Percentiles rank a stretch among this genome's conserved stretches.
Conservation (phyloP, 2,797 vertebrate species). For the Eospalax fontanierii region DNA sequence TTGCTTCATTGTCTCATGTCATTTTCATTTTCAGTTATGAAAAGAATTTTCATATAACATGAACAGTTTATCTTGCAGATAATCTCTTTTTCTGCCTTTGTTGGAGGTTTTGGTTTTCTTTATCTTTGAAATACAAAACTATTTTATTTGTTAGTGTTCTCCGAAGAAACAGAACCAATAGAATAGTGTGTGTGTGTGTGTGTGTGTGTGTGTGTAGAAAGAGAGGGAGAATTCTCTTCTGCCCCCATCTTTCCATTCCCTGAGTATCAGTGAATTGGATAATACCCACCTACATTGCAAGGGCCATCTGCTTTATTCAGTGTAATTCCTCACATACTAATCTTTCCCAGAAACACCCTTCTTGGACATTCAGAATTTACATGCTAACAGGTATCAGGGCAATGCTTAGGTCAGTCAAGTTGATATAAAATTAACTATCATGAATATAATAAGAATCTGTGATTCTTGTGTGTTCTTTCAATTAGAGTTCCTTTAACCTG, state of each 20-base stretch:
- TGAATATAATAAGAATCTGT: neutral
- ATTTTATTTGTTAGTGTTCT: neutral
- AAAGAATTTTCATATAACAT: constrained; percentile 69
- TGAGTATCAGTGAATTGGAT: too few relatives aligned
- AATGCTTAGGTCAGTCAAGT: neutral
- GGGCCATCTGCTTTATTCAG: neutral
- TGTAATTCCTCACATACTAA: neutral
- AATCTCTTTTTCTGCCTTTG: constrained; percentile 6
- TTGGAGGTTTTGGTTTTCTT: constrained; percentile 49
- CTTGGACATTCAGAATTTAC: neutral
- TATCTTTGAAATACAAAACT: constrained; percentile 52
- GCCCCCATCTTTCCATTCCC: too few relatives aligned
- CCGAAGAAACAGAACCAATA: neutral
- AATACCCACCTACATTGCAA: neutral
- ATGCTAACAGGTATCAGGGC: neutral
- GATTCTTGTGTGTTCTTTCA: neutral
- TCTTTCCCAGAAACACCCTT: neutral
- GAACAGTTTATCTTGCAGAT: constrained; percentile 50
- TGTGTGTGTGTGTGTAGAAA: neutral
- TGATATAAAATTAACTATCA: neutral
- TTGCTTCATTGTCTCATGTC: constrained; percentile 45
- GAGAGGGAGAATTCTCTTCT: neutral
- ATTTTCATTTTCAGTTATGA: constrained; percentile 52
- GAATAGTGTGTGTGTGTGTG: neutral
- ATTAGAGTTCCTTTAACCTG: neutral